Base-by-base conservation (phyloP, 2,888 invertebrate species). In the Drosophila prolongata region DNA sequence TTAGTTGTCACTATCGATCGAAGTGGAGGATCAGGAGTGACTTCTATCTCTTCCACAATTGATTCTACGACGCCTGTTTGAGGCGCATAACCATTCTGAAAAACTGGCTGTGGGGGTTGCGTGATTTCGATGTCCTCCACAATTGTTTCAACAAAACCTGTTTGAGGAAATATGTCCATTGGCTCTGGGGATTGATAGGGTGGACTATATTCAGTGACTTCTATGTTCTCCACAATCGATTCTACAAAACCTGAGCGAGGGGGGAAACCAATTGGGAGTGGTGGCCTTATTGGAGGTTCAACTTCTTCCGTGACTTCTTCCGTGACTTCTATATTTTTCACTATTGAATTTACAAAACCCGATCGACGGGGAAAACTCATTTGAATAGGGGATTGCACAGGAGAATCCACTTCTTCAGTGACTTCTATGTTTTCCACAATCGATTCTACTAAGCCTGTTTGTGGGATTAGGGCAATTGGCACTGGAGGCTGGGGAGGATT, bases 401-500 rank as follows among this genome's bases (percentile, higher is more conserved):
- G 60, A 4, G 40, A 40, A 16, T 27, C 42, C 6, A 16, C 40
- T 11, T 60, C 47, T 5, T 47, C 61, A 1, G 11, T 35, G 13
- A 60, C 61, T 34, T 62, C 62, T 1, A 62, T 62, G n/a, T 13
- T 60, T 27, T 62, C 61, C 13, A 62, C 62, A 6, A 62, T 16
- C 0, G 62, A 49, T n/a, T 60, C 62, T 2, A 64, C 62, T 2
- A 49, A 14, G 1, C 43, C 62, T 6, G 61, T 35, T 14, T 61
- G 61, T 9, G 40, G 1, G 11, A 19, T 9, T 5, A 38, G 6
- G n/a, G 1, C 9, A 13, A 1, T 6, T 1, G 34, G 19, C 4
- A 27, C 1, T 2, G 47, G 30, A 10, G 42, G 35, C n/a, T 16
- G 47, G 1, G 47, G 40, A 16, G 60, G 11, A 5, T 27, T 49